A percentile compares a stretch with the other conserved stretches of the same genome.
These are phyloP conservation scores for Chelonia mydas DNA, from an alignment of 2,797 vertebrate species.

Conservation along the genomic window DNA sequence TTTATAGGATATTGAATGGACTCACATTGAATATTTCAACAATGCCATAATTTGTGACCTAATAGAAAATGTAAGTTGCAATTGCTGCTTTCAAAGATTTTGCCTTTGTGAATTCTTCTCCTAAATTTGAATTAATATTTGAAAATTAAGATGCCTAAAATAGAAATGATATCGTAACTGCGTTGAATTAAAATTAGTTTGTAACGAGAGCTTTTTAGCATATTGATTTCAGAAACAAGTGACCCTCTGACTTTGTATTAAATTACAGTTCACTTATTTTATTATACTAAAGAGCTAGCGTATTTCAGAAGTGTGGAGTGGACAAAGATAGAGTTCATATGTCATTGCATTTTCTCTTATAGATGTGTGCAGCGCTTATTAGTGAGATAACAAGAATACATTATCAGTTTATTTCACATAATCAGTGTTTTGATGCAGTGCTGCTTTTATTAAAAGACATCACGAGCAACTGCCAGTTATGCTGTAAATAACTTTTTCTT, in stretches of 20 bases:
- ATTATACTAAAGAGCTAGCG: neutral
- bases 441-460: neutral
- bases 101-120: neutral
- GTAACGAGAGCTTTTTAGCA: neutral
- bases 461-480: neutral
- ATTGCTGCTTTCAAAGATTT: neutral
- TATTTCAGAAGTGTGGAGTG: neutral
- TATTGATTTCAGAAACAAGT: neutral
- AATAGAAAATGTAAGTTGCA: slow-evolving; percentile 96
- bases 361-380: neutral
- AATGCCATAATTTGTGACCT: slow-evolving; percentile 98
- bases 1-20: slow-evolving; percentile 96
- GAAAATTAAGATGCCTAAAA: neutral
- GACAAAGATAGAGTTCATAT: neutral
- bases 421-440: neutral
- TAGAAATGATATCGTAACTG: neutral
- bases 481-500: slow-evolving; percentile 1
- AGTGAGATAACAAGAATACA: neutral
- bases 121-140: neutral
- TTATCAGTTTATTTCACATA: neutral
- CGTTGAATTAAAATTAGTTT: neutral
- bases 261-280: neutral
- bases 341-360: neutral
- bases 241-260: neutral
- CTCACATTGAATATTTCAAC: slow-evolving; percentile 99